Conservation (phyloP, 2,797 vertebrate genomes). For the Pangasius macronema region DNA sequence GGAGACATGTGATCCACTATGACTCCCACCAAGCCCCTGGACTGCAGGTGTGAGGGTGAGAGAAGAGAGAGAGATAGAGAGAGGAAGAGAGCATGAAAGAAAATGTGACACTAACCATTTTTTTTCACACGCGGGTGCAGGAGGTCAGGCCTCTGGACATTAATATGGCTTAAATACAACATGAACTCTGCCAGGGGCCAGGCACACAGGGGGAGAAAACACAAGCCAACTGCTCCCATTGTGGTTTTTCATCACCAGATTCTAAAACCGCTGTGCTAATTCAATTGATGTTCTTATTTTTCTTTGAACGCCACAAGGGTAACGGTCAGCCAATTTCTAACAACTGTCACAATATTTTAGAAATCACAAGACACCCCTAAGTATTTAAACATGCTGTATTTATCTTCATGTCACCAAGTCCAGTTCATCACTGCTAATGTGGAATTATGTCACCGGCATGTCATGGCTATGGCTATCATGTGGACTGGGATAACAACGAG, state of each 20-base stretch:
- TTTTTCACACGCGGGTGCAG: slow-evolving; percentile 50
- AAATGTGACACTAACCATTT: slow-evolving; percentile 52
- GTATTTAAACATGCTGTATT: slow-evolving; percentile 34
- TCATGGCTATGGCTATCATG: slow-evolving; percentile 56
- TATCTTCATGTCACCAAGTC: slow-evolving; percentile 23
- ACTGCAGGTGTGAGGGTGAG: slow-evolving; percentile 67
- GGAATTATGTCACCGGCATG: slow-evolving; percentile 67
- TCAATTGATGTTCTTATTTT: slow-evolving; percentile 56
- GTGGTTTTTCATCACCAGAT: slow-evolving; percentile 37
- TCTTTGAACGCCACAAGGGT: slow-evolving; percentile 37
- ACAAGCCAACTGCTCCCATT: slow-evolving; percentile 38
- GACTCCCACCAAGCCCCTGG: slow-evolving; percentile 27
- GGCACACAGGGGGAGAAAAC: slow-evolving; percentile 38
- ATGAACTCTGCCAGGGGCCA: slow-evolving; percentile 55
- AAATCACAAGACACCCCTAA: slow-evolving; percentile 51
- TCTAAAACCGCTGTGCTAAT: slow-evolving; percentile 49
- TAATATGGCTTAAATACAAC: slow-evolving; percentile 65
- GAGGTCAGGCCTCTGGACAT: slow-evolving; percentile 63
- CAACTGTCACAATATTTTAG: slow-evolving; percentile 73
- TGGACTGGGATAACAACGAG: slow-evolving; percentile 21
- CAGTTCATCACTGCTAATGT: slow-evolving; percentile 27
- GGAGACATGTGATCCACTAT: slow-evolving; percentile 71
- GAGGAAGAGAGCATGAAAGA: background rate
- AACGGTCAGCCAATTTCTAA: slow-evolving; percentile 52
- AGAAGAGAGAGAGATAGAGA: background rate